phyloP scores from a whole-genome alignment of 23 tunicate genomes.

The Halocynthia aurantium region DNA sequence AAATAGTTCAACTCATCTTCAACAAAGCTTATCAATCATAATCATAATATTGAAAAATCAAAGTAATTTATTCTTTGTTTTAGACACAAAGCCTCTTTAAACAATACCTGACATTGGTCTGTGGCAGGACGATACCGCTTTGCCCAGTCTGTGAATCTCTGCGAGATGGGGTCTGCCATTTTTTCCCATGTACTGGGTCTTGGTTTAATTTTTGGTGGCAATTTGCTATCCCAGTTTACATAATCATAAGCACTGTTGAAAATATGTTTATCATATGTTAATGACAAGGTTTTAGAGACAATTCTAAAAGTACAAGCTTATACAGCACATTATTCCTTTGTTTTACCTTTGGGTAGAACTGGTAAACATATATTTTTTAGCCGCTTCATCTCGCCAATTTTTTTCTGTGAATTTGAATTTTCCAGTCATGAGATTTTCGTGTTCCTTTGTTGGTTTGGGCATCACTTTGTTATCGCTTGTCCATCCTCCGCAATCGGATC shows the following conservation, averaged over 20 bases:
- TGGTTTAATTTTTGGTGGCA: constrained; percentile 64
- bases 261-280: too few species aligned
- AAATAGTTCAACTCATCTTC: too few species aligned
- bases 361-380: constrained; percentile 72
- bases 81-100: not conserved
- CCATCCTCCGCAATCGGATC: constrained; percentile 81
- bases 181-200: constrained; percentile 67
- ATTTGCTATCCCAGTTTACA: constrained; percentile 78
- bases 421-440: constrained; percentile 54
- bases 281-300: not conserved
- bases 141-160: constrained; percentile 48
- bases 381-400: constrained; percentile 83
- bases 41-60: too few species aligned
- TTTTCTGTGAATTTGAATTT: constrained; percentile 57
- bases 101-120: constrained; percentile 60
- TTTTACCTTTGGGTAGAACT: constrained; percentile 46
- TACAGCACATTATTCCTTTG: not conserved
- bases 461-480: constrained; percentile 52
- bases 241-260: constrained; percentile 14
- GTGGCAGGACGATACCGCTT: constrained; percentile 64
- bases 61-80: too few species aligned
- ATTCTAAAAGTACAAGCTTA: not conserved
- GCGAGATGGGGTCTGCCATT: constrained; percentile 67
- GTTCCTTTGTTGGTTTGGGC: constrained; percentile 50
- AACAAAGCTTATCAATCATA: too few species aligned